Base-by-base conservation (phyloP, 2,113 vertebrate genomes). In the Vanacampus margaritifer region DNA sequence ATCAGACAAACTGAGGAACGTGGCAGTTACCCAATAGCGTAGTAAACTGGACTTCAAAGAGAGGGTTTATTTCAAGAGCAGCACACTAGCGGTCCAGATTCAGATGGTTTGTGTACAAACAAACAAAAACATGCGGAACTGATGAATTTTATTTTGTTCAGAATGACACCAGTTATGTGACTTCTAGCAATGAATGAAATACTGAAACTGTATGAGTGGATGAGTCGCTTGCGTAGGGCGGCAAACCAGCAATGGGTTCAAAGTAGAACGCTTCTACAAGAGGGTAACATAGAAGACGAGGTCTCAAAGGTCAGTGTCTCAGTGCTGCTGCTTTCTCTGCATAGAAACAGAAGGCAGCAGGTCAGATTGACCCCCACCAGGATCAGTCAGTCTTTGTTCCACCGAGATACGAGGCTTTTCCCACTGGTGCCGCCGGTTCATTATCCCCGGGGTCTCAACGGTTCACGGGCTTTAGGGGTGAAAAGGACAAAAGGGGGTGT, bases 371-470 rank as follows among this genome's bases (percentile, higher is more conserved):
- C 72, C 82, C 82, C 83, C 76, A 73, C 80, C 82, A 57, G 87
- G 83, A 87, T 89, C 86, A 87, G 82, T 65, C 21, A 13, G 32
- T 63, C 82, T 87, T 91, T 91, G 85, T 90, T 84, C 73, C 63
- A 32, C 54, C 36, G 71, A 39, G 80, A 77, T 82, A 71, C 74
- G 54, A 66, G 64, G 39, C 67, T 79, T 83, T 79, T 79, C 77
- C 82, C 77, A 81, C 74, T 73, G 70, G 74, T 75, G 74, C 75
- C 76, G 81, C 76, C 67, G 70, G 48, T 69, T 82, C 84, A 79
- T 90, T 90, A 87, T 90, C 80, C 80, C 73, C 24, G 23, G 75
- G 83, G 80, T 83, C 74, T 82, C 65, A 24, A 73, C 35, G 77
- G 89, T 86, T 90, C 86, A 85, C 57, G 63, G 66, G 67, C 76